Conservation (phyloP, 1,140 invertebrate species). For the Drosophila novamexicana region DNA sequence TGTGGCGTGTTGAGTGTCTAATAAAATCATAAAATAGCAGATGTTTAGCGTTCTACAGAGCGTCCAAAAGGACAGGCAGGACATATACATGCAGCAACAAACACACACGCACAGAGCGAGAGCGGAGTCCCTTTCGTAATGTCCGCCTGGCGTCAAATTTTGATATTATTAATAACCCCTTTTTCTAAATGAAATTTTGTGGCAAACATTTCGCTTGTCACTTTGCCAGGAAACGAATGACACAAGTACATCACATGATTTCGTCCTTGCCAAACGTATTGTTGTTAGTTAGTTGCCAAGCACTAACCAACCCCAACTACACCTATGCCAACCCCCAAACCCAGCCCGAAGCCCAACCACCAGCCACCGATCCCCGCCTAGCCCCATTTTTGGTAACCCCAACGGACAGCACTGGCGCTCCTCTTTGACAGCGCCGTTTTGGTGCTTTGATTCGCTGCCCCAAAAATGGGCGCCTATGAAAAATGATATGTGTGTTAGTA, state of each 20-base stretch:
- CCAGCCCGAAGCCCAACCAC: background rate
- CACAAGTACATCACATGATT: constrained; percentile 62
- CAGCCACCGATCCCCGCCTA: too few relatives aligned
- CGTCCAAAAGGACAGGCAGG: constrained; percentile 30
- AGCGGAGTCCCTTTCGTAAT: constrained; percentile 36
- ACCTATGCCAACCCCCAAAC: constrained; percentile 3
- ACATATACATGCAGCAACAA: background rate
- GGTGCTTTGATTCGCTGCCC: constrained; percentile 70
- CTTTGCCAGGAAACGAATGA: constrained; percentile 66
- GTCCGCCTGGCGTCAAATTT: constrained; percentile 71
- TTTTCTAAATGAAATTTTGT: constrained; percentile 80
- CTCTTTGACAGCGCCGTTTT: constrained; percentile 70
- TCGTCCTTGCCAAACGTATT: constrained; percentile 21
- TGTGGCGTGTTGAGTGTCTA: constrained; percentile 79
- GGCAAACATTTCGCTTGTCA: constrained; percentile 78
- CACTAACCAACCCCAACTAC: constrained; percentile 12
- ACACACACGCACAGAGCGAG: background rate
- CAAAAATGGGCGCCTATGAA: constrained; percentile 60
- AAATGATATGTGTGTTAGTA: constrained; percentile 58
- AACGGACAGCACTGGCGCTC: constrained; percentile 26
- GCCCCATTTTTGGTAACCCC: background rate
- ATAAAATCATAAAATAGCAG: constrained; percentile 80
- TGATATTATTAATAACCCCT: constrained; percentile 80
- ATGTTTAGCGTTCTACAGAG: constrained; percentile 73
- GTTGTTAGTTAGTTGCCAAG: constrained; percentile 63